Evolutionary conservation across 2,888 invertebrate genomes (phyloP).

Genomic region (Spodoptera exigua): DNA sequence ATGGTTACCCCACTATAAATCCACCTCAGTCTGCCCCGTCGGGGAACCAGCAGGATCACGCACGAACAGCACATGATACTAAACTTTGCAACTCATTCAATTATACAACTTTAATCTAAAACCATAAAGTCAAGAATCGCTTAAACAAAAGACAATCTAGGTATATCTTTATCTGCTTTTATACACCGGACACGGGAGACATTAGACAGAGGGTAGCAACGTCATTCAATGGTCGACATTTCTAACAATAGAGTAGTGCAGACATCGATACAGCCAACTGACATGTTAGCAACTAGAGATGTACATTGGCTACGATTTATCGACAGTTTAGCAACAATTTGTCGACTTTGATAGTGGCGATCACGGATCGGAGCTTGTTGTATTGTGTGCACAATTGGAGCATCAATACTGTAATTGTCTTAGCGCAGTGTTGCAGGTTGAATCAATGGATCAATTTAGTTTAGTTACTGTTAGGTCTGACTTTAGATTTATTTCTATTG

Average conservation of each 20-base stretch:
- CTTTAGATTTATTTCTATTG: too few species aligned
- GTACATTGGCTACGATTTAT: conserved; percentile 36
- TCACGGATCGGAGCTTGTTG: conserved; percentile 26
- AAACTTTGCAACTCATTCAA: too few species aligned
- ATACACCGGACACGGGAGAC: too few species aligned
- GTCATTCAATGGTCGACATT: conserved; percentile 3
- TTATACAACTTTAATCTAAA: too few species aligned
- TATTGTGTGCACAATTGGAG: conserved; percentile 20
- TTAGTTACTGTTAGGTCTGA: background rate
- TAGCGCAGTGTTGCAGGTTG: background rate
- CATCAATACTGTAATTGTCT: conserved; percentile 23
- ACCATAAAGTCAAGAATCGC: too few species aligned
- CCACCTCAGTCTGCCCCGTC: too few species aligned
- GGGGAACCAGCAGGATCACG: too few species aligned
- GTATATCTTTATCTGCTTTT: too few species aligned
- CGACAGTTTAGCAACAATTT: conserved; percentile 28
- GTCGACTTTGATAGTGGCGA: conserved; percentile 30
- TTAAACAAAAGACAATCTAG: too few species aligned
- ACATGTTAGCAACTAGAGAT: conserved; percentile 17
- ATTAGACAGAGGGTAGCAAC: too few species aligned
- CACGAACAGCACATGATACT: too few species aligned
- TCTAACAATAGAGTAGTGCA: conserved; percentile 24
- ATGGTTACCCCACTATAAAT: too few species aligned
- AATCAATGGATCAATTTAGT: background rate
- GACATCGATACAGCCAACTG: conserved; percentile 25